Conservation (phyloP, 1,140 invertebrate species). For the Drosophila kanapiae region DNA sequence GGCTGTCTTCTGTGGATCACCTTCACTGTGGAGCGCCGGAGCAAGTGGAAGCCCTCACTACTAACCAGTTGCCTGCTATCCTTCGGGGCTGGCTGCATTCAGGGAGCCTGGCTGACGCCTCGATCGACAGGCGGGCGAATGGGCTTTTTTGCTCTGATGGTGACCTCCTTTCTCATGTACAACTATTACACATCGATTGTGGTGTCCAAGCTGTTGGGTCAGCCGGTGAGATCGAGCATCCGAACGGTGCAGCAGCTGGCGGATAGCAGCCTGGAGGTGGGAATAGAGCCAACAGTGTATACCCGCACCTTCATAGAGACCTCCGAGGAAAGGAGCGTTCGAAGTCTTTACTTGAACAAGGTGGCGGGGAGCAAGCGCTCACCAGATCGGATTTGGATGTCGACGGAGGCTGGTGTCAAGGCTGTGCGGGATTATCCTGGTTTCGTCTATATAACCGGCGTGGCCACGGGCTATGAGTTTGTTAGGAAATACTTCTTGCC, state of each 20-base stretch:
- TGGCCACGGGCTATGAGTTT: constrained; percentile 60
- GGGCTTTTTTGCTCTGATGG: constrained; percentile 68
- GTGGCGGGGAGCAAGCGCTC: constrained; percentile 43
- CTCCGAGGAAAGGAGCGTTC: constrained; percentile 35
- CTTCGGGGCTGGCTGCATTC: constrained; percentile 73
- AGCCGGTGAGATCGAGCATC: constrained; percentile 69
- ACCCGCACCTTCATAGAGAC: constrained; percentile 61
- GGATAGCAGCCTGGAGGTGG: constrained; percentile 74
- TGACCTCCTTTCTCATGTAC: constrained; percentile 74
- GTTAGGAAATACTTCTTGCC: constrained; percentile 65
- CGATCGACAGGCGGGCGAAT: constrained; percentile 75
- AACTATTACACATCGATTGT: constrained; percentile 83
- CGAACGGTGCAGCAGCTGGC: constrained; percentile 73
- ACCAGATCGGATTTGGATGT: constrained; percentile 54
- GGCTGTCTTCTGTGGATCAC: constrained; percentile 64
- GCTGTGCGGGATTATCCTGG: constrained; percentile 61
- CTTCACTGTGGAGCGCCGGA: constrained; percentile 58
- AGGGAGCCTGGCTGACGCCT: constrained; percentile 72
- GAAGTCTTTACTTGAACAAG: constrained; percentile 61
- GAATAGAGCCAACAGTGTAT: constrained; percentile 62
- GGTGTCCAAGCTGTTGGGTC: constrained; percentile 70
- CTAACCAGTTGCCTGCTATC: constrained; percentile 72
- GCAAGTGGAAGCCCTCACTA: constrained; percentile 53
- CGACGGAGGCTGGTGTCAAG: constrained; percentile 59
- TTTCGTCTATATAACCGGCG: constrained; percentile 71